Conservation (phyloP, 2,797 vertebrate genomes). For the Sebastes matsubarae region DNA sequence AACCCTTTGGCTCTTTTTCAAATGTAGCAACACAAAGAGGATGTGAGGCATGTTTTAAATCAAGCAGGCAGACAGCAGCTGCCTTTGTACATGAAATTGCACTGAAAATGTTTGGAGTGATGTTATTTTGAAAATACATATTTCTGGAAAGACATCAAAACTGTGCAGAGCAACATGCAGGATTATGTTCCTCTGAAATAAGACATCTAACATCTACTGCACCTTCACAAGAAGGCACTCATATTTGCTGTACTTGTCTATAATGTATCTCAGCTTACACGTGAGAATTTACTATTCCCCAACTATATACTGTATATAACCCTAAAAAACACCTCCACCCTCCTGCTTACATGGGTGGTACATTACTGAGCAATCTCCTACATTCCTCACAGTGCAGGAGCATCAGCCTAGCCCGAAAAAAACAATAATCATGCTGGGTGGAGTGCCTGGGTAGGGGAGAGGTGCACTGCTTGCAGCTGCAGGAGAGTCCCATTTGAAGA, state of each 20-base stretch:
- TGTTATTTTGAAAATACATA: neutral
- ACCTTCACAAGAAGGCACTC: neutral
- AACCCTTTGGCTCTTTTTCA: neutral
- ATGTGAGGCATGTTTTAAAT: neutral
- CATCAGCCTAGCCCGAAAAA: conserved; percentile 41
- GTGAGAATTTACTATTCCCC: neutral
- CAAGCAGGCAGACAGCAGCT: neutral
- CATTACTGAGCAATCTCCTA: neutral
- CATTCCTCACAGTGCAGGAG: conserved; percentile 33
- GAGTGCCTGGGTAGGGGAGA: conserved; percentile 29
- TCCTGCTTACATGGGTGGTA: neutral
- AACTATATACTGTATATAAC: neutral
- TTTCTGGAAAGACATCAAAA: neutral
- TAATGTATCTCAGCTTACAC: neutral
- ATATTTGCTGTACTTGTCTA: neutral
- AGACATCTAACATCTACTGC: neutral
- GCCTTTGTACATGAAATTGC: neutral
- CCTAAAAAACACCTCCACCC: neutral
- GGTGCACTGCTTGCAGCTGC: conserved; percentile 48
- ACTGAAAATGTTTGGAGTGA: neutral
- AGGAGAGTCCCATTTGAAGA: conserved; percentile 64
- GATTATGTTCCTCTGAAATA: neutral
- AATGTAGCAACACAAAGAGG: neutral
- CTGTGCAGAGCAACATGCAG: neutral
- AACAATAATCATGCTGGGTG: conserved; percentile 68